A percentile compares a stretch with the other conserved stretches of the same genome.
These are phyloP conservation scores for Spialia ferax DNA, from an alignment of 2,888 invertebrate genomes.

Conservation along the genomic window DNA sequence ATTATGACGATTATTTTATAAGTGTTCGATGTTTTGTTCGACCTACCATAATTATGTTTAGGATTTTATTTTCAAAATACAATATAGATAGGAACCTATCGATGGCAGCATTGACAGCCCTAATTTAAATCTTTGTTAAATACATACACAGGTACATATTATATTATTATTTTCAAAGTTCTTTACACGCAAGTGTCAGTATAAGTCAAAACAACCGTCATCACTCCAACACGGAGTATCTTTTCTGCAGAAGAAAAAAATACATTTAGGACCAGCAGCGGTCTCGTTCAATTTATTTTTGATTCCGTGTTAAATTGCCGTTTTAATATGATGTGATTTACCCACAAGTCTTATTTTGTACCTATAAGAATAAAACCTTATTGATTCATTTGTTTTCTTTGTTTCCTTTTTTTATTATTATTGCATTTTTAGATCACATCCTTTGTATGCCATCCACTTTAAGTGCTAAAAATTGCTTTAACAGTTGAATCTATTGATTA, in stretches of 20 bases:
- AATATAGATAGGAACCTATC: too few species aligned
- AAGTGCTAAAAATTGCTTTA: not conserved
- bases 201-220: constrained; percentile 83
- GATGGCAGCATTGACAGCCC: constrained; percentile 26
- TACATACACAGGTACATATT: too few species aligned
- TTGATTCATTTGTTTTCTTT: too few species aligned
- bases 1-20: too few species aligned
- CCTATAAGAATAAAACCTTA: too few species aligned
- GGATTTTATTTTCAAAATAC: not conserved
- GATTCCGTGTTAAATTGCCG: constrained; percentile 62
- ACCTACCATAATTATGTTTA: too few species aligned
- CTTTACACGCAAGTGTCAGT: constrained; percentile 73
- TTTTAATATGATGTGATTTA: constrained; percentile 69
- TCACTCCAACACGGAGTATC: constrained; percentile 63
- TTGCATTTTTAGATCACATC: too few species aligned
- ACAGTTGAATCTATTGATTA: not conserved
- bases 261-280: constrained; percentile 47
- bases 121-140: constrained; percentile 26
- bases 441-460: too few species aligned
- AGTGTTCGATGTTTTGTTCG: too few species aligned
- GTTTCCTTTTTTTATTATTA: too few species aligned
- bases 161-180: constrained; percentile 29
- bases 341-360: constrained; percentile 45
- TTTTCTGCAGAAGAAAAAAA: constrained; percentile 53
- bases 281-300: constrained; percentile 59